These are phyloP conservation scores for Hyperoodon ampullatus DNA, from an alignment of 2,113 vertebrate genomes.

Conservation along the genomic window DNA sequence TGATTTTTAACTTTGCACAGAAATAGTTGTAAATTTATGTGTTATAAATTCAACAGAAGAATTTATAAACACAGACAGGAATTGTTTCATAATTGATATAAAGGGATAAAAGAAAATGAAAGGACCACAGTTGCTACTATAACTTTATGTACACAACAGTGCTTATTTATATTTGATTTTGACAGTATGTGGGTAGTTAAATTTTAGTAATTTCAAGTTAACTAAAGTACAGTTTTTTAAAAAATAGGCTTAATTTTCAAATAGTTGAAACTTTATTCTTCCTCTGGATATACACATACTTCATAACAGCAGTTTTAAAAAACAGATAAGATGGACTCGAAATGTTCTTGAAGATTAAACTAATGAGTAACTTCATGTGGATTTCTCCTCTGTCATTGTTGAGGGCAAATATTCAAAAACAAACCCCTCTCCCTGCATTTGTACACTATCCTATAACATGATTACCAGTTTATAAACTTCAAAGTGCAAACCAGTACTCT, in stretches of 20 bases:
- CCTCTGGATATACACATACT: not conserved
- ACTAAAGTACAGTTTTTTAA: not conserved
- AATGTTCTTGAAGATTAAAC: constrained; percentile 12
- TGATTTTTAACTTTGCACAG: not conserved
- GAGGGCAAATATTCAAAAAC: not conserved
- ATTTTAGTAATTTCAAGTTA: constrained; percentile 7
- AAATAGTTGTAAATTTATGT: not conserved
- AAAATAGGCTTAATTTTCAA: not conserved
- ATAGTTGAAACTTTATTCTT: not conserved
- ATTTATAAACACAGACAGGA: not conserved
- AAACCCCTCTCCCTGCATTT: not conserved
- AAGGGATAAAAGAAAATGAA: not conserved
- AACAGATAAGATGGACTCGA: not conserved
- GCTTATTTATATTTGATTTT: constrained; percentile 5
- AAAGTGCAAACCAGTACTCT: not conserved
- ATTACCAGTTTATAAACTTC: not conserved
- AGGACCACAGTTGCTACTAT: not conserved
- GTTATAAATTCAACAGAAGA: not conserved
- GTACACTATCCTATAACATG: not conserved
- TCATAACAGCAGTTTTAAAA: not conserved
- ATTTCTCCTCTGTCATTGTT: not conserved
- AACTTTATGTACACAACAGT: not conserved
- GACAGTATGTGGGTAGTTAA: not conserved
- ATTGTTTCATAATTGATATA: not conserved
- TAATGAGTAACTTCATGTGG: not conserved